Conservation (phyloP, 2,888 invertebrate genomes). For the Nephrocerus scutellatus region DNA sequence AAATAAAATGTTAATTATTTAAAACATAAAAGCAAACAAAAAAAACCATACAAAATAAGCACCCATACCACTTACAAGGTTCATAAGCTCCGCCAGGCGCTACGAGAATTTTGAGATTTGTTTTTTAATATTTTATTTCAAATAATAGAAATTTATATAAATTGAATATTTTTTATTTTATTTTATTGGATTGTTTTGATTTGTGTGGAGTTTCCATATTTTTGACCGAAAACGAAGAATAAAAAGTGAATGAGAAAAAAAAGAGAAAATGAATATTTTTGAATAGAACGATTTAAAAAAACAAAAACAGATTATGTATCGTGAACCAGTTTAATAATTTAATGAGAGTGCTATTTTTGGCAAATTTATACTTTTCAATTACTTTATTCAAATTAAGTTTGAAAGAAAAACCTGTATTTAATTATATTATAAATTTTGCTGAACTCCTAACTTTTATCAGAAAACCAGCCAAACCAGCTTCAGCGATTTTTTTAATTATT, state of each 20-base stretch:
- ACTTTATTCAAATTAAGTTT: too few species aligned
- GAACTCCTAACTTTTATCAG: too few species aligned
- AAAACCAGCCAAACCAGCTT: too few species aligned
- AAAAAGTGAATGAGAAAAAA: conserved; percentile 21
- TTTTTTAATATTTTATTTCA: conserved; percentile 8
- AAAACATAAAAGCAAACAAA: conserved; percentile 18
- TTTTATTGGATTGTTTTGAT: conserved; percentile 6
- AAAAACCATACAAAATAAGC: conserved; percentile 40
- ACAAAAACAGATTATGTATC: too few species aligned
- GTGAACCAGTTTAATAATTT: too few species aligned
- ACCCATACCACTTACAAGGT: conserved; percentile 49
- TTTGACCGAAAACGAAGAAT: conserved; percentile 22
- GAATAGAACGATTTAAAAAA: conserved; percentile 3
- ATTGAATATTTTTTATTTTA: conserved; percentile 7
- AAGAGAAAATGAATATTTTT: conserved; percentile 20
- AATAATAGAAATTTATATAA: conserved; percentile 25
- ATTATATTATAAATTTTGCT: too few species aligned
- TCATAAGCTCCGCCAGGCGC: conserved; percentile 48
- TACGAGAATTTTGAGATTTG: conserved; percentile 30
- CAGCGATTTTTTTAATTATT: too few species aligned
- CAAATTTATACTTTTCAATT: too few species aligned
- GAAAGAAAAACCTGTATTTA: too few species aligned
- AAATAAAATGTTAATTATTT: conserved; percentile 4
- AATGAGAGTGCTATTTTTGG: too few species aligned
- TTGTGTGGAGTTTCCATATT: too few species aligned